Conservation (phyloP, 2,797 vertebrate genomes). For the Spinibarbus caldwelli region DNA sequence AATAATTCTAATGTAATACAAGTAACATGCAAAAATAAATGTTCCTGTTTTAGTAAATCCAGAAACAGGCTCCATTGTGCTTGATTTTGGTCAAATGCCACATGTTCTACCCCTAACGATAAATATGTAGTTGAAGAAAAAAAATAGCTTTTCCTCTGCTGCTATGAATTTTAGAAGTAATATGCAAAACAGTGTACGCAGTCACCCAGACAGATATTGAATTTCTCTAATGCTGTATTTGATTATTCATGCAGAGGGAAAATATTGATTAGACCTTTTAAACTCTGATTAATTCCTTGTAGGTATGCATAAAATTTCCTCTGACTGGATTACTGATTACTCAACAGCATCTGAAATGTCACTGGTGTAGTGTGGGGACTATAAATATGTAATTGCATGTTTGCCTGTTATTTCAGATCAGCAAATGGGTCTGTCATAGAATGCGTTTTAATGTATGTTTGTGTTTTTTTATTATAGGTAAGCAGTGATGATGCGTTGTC, state of each 20-base stretch:
- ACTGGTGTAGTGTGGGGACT: background rate
- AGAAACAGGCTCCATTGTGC: background rate
- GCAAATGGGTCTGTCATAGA: background rate
- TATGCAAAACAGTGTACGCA: slow-evolving; percentile 21
- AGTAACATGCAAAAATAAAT: background rate
- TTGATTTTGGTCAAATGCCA: background rate
- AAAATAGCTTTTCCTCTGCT: background rate
- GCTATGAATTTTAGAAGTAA: slow-evolving; percentile 22
- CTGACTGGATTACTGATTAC: slow-evolving; percentile 42
- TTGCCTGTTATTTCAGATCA: background rate
- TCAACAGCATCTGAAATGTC: slow-evolving; percentile 17
- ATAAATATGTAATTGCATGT: background rate
- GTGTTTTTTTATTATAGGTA: slow-evolving; percentile 66
- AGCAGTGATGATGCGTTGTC: slow-evolving; percentile 95
- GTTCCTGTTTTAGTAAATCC: background rate
- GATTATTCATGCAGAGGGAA: slow-evolving; percentile 49
- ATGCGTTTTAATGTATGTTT: slow-evolving; percentile 5
- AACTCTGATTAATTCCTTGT: slow-evolving; percentile 53
- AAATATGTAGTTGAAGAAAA: background rate
- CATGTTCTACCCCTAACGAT: background rate
- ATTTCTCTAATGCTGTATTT: slow-evolving; percentile 40
- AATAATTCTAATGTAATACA: background rate
- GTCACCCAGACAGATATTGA: slow-evolving; percentile 42
- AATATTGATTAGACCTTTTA: slow-evolving; percentile 60
- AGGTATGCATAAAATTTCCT: slow-evolving; percentile 50